Conservation (phyloP, 2,888 invertebrate species). For the Tenthredo mesomela region DNA sequence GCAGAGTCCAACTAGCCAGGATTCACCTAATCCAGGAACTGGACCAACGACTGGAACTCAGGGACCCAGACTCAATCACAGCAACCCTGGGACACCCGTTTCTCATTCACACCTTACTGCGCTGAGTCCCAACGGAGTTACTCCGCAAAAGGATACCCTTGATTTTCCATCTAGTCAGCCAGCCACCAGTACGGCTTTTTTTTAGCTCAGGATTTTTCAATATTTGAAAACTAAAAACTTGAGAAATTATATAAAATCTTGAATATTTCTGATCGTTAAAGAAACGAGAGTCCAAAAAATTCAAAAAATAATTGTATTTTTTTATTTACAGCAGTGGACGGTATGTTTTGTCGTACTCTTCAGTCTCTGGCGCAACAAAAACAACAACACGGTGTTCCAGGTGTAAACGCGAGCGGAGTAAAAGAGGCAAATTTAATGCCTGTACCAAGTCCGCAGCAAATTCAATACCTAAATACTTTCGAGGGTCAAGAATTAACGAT, state of each 20-base stretch:
- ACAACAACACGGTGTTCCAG: slow-evolving; percentile 76
- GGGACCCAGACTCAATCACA: slow-evolving; percentile 80
- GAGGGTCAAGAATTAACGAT: slow-evolving; percentile 98
- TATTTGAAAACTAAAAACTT: no score
- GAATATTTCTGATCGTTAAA: no score
- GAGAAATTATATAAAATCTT: no score
- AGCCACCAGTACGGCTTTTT: slow-evolving; percentile 74
- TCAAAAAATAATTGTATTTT: slow-evolving; percentile 56
- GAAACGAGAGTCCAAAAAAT: background rate
- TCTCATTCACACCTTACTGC: slow-evolving; percentile 77
- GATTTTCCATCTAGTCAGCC: slow-evolving; percentile 77
- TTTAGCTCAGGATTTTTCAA: no score
- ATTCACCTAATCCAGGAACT: slow-evolving; percentile 79
- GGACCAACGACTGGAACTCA: slow-evolving; percentile 74
- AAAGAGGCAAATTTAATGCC: slow-evolving; percentile 96
- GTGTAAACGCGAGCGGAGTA: slow-evolving; percentile 76
- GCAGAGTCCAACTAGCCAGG: slow-evolving; percentile 83
- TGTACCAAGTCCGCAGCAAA: slow-evolving; percentile 97
- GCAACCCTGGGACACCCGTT: slow-evolving; percentile 87
- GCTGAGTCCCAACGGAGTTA: slow-evolving; percentile 74
- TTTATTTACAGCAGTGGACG: slow-evolving; percentile 79
- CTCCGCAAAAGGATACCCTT: slow-evolving; percentile 73
- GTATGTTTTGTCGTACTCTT: slow-evolving; percentile 83
- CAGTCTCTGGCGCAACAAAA: slow-evolving; percentile 83
- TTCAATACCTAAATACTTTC: slow-evolving; percentile 96